Base-by-base conservation (phyloP, 2,113 vertebrate species). In the Oncorhynchus kisutch region DNA sequence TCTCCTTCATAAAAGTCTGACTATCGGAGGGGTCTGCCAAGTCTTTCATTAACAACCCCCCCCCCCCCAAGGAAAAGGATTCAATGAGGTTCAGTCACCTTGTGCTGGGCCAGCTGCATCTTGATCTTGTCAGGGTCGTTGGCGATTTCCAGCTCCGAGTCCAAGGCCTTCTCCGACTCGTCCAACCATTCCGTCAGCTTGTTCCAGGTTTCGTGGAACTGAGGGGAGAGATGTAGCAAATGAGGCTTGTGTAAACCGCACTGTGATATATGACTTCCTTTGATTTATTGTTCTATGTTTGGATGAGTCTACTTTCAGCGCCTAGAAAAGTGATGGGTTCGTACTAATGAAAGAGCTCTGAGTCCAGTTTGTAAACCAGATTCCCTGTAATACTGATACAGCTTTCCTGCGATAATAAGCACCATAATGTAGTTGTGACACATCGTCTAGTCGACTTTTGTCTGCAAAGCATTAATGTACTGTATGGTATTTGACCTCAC, bases 91-190 rank as follows among this genome's bases (percentile, higher is more conserved):
- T 60, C 22, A 1, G 22, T 90, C 82, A 99, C 98, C 96, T 99
- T 99, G 91, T 99, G 98, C 86, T 96, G 96, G 4, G 87, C 67
- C 5, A 99, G 94, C 80, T 99, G 98, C 31, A 83, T 94, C 92
- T 99, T 99, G 89, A 99, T 97, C 92, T 95, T 99, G 86, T 97
- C 97, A 24, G 97, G 98, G 79, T 99, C 98, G 60, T 99, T 99
- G 81, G 98, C 96, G 48, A 99, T 97, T 94, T 99, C 98, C 89
- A 97, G 94, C 75, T 99, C 98, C 0, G 97, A 93, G 88, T 99
- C 97, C 92, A 99, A 88, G 74, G 92, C 86, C 69, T 92, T 96
- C 87, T 99, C 97, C 0, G 96, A 98, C 75, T 99, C 98, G 48
- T 99, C 96, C 14, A 99, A 85, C 97, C 98, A 99, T 71, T 98